Evolutionary conservation across 1,140 invertebrate genomes (phyloP), one percentile per base, ranked within the genome.

Genomic region (Drosophila tani): DNA sequence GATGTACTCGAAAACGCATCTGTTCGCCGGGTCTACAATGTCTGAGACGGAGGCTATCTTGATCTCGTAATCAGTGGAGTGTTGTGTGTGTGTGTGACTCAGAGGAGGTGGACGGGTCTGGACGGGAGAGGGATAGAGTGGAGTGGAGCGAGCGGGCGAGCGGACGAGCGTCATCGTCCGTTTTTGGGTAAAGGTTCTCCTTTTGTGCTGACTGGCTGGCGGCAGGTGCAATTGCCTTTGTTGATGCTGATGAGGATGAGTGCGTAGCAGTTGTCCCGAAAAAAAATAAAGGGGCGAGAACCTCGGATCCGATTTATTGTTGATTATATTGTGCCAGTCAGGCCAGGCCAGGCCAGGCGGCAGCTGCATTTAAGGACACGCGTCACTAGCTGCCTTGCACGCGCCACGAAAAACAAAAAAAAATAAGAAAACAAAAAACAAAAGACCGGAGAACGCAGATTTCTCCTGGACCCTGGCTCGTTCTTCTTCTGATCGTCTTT

Each of bases 51-150:
- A 11, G 45, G 51, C 69, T 86, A 86, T 86, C 82, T 87, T 74
- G 83, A 86, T 86, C 82, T 86, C 70, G 65, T 86, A 82, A 86
- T 87, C 82, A 81, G 55, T 56, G 51, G 38, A 40, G 45, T 55
- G 68, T 15, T 32, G 50, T 35, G 14, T 27, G 17, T 14, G 50
- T 56, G 60, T 51, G 47, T 55, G 51, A n/a, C 40, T 64, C 7
- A 21, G 35, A 46, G 43, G 38, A 19, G 24, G 15, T 24, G 8
- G 43, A 46, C 40, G 41, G 41, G 32, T 29, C 24, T 45, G 32
- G 32, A 62, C 29, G 29, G n/a, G 9, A 19, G 19, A 9, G 12
- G 27, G 17, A 7, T 14, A 27, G 27, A 43, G 4, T 12, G 7
- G 29, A 27, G 45, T 24, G 38, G 8, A 53, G 35, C 49, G 15